Percentiles rank a stretch among this genome's conserved stretches.
These are phyloP conservation scores for Phymanthus crucifer DNA, from an alignment of 92 coral and sea anemone species.

Conservation along the genomic window DNA sequence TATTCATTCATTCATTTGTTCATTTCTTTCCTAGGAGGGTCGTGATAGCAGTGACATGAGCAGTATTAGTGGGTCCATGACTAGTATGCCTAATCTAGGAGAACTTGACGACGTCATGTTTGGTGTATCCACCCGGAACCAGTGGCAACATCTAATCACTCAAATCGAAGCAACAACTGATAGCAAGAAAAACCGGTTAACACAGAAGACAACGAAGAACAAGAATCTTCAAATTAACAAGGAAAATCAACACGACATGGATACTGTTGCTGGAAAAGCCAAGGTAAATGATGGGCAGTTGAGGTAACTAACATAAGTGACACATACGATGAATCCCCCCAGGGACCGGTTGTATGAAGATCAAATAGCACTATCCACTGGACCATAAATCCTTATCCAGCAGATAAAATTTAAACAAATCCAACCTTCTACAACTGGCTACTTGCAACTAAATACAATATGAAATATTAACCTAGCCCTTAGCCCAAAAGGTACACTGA, in stretches of 20 bases:
- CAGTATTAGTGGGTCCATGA: constrained; percentile 73
- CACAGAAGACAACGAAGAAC: constrained; percentile 11
- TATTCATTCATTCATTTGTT: background rate
- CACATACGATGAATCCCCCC: too few relatives aligned
- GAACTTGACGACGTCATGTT: constrained; percentile 92
- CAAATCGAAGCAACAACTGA: constrained; percentile 83
- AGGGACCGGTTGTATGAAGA: too few relatives aligned
- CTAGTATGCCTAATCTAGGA: constrained; percentile 67
- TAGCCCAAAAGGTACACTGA: too few relatives aligned
- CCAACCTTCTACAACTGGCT: too few relatives aligned
- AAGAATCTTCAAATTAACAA: constrained; percentile 32
- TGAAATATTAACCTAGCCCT: too few relatives aligned
- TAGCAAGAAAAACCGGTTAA: constrained; percentile 38
- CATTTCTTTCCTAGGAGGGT: constrained; percentile 65
- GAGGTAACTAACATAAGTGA: background rate
- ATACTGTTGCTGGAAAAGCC: background rate
- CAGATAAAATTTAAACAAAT: too few relatives aligned
- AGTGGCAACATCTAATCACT: constrained; percentile 90
- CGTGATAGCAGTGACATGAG: constrained; percentile 77
- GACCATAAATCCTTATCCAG: too few relatives aligned
- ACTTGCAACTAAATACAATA: too few relatives aligned
- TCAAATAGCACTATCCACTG: too few relatives aligned
- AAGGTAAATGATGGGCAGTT: constrained; percentile 1
- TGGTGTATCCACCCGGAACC: constrained; percentile 93
- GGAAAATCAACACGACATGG: constrained; percentile 31